These are phyloP conservation scores for Rhea pennata DNA, from an alignment of 2,113 vertebrate species.

Conservation along the genomic window DNA sequence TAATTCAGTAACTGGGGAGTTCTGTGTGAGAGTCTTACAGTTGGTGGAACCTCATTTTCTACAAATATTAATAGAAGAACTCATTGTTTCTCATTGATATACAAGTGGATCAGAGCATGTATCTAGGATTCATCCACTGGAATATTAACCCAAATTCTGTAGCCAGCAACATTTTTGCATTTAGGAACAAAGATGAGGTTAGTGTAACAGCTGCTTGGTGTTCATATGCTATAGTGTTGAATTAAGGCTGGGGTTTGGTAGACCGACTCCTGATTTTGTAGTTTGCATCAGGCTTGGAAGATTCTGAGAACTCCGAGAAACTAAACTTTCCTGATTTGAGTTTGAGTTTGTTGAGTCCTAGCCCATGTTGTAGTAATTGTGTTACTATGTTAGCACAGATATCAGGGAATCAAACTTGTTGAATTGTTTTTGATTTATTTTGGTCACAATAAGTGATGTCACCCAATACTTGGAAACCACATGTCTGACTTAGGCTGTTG, in stretches of 20 bases:
- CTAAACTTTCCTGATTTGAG: not conserved
- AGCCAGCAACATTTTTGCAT: not conserved
- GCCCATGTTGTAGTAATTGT: not conserved
- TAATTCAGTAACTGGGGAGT: not conserved
- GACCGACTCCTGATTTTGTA: not conserved
- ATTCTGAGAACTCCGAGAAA: not conserved
- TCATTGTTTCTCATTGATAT: not conserved
- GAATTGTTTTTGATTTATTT: not conserved
- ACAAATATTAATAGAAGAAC: not conserved
- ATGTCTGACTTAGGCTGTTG: not conserved
- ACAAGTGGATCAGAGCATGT: not conserved
- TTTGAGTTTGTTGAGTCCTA: not conserved
- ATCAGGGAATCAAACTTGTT: not conserved
- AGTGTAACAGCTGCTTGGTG: not conserved
- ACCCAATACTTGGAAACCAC: not conserved
- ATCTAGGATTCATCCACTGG: not conserved
- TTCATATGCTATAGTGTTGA: not conserved
- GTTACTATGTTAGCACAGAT: not conserved
- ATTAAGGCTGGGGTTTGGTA: not conserved
- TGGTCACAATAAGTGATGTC: not conserved
- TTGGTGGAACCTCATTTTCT: not conserved
- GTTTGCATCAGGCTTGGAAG: not conserved
- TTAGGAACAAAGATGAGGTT: not conserved
- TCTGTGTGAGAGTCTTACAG: not conserved
- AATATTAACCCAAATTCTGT: not conserved